Percentiles rank a stretch among this genome's conserved stretches.
Evolutionary conservation across 2,797 vertebrate species (phyloP).

Genomic region (Tachyglossus aculeatus): DNA sequence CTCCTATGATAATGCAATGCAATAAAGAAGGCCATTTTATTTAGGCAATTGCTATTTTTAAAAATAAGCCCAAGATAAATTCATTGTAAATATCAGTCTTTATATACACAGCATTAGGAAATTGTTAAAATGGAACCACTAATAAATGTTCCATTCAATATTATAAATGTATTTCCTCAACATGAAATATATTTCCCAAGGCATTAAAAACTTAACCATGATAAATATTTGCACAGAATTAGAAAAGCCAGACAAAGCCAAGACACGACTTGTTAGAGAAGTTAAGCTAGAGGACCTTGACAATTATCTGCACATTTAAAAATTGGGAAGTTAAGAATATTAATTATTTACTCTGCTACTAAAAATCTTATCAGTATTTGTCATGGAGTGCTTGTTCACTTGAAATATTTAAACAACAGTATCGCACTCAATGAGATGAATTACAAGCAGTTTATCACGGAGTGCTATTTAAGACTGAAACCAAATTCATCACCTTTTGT

Average conservation of each 20-base stretch:
- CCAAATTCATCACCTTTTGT: background rate
- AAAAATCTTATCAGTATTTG: background rate
- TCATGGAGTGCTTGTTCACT: background rate
- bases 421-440: background rate
- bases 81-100: background rate
- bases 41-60: background rate
- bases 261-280: background rate
- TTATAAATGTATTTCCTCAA: slow-evolving; percentile 12
- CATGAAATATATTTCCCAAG: background rate
- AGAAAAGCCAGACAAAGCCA: background rate
- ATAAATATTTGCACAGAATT: background rate
- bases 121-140: background rate
- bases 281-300: background rate
- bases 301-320: background rate
- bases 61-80: background rate
- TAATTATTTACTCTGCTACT: slow-evolving; percentile 3
- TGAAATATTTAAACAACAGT: background rate
- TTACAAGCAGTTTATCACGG: slow-evolving; percentile 1
- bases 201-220: background rate
- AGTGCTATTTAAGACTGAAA: background rate
- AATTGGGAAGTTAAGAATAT: background rate
- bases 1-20: background rate
- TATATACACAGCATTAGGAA: background rate
- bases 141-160: background rate
- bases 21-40: background rate